Evolutionary conservation across 1,140 invertebrate genomes (phyloP), one percentile per base, ranked within the genome.

Genomic region (Aricia agestis): DNA sequence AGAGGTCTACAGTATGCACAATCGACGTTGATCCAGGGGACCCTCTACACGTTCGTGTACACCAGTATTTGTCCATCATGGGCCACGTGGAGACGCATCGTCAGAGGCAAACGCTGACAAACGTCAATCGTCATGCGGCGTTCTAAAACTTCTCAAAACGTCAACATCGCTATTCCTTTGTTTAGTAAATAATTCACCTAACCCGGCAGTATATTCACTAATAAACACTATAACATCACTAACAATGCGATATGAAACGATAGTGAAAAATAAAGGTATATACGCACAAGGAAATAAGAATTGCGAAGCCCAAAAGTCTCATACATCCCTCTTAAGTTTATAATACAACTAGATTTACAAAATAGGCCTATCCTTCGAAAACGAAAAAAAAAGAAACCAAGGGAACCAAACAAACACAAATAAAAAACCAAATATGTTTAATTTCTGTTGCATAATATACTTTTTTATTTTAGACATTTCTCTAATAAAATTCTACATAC

Each of bases 371-470:
- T 68, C 70, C 42, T 69, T 72, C 57, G 18, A 71, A 76, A 75
- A 75, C 66, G 70, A 76, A 72, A 81, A 45, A 78, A 69, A 71
- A 70, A 74, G 70, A 82, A 74, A 76, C 18, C 77, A 77, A 82
- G 74, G 78, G 77, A 83, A 80, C 76, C 80, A 82, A 81, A 78
- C 79, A 79, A 78, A 80, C 86, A 79, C 77, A 78, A 81, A 85
- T 80, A 85, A 87, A 89, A 88, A 91, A 87, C 85, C 83, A 87
- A 69, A 69, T 69, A 86, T 82, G 78, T 86, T 91, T 91, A 87
- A 89, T 91, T 86, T 84, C 85, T 82, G 86, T 82, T 83, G 86
- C 79, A 84, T 85, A 87, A 89, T 88, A 90, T 89, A 86, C 82
- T 81, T 86, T 84, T 85, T 86, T 83, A 80, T 78, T 82, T 83